phyloP scores from a whole-genome alignment of 2,888 invertebrate genomes.

The Coenonympha glycerion region DNA sequence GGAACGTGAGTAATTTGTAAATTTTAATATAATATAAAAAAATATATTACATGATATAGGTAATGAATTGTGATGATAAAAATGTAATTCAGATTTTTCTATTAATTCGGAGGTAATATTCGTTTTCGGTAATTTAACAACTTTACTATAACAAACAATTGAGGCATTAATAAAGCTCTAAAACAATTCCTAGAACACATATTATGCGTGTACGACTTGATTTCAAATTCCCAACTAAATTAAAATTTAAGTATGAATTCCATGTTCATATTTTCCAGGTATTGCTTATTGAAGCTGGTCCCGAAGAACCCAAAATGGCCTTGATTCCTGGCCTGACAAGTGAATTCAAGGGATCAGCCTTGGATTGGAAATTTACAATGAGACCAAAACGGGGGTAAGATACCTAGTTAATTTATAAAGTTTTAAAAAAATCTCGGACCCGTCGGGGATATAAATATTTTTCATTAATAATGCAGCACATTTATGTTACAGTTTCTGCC shows the following conservation, averaged over 20 bases:
- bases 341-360: conserved; percentile 57
- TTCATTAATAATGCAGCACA: too few species aligned
- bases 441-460: neutral
- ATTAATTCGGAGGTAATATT: too few species aligned
- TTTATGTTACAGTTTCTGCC: conserved; percentile 57
- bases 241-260: too few species aligned
- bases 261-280: conserved; percentile 37
- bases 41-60: too few species aligned
- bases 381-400: conserved; percentile 63
- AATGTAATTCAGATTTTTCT: too few species aligned
- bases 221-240: too few species aligned
- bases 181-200: too few species aligned
- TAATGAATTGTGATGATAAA: too few species aligned
- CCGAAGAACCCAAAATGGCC: conserved; percentile 63
- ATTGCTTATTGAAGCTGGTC: conserved; percentile 59
- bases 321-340: conserved; percentile 63
- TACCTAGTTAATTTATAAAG: neutral
- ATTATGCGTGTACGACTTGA: too few species aligned
- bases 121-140: too few species aligned
- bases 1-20: conserved; percentile 45
- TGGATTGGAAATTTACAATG: conserved; percentile 66
- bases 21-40: neutral
- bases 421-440: neutral
- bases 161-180: too few species aligned
- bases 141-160: too few species aligned